Conservation (phyloP, 2,888 invertebrate genomes). For the Epirrhoe tristata region DNA sequence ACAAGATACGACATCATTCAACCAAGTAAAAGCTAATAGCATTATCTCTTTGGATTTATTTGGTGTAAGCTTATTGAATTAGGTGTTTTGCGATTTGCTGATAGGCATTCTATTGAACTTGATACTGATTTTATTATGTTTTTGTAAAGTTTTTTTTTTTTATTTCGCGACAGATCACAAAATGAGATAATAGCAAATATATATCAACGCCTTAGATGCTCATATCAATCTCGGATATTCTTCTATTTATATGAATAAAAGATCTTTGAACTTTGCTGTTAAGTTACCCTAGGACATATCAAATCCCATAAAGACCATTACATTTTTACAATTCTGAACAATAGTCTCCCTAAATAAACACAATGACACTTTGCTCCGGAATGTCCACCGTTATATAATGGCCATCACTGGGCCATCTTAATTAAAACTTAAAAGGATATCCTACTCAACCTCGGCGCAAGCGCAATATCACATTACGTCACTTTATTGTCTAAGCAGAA, state of each 20-base stretch:
- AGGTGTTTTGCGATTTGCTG: constrained; percentile 41
- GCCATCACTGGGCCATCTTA: constrained; percentile 19
- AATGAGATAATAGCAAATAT: neutral
- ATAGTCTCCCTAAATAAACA: constrained; percentile 22
- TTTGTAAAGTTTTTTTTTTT: constrained; percentile 4
- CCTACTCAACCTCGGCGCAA: constrained; percentile 43
- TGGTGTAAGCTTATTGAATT: constrained; percentile 37
- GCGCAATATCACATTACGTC: constrained; percentile 25
- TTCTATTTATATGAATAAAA: too few relatives aligned
- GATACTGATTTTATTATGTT: constrained; percentile 10
- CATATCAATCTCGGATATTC: too few relatives aligned
- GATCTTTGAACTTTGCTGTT: too few relatives aligned
- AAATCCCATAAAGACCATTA: neutral
- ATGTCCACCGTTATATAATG: constrained; percentile 27
- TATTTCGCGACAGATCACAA: neutral
- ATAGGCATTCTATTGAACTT: constrained; percentile 9
- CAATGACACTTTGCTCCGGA: constrained; percentile 22
- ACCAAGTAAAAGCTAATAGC: constrained; percentile 23
- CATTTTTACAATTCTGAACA: neutral
- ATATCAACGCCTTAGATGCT: neutral
- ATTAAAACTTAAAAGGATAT: constrained; percentile 44
- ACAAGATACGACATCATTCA: constrained; percentile 39
- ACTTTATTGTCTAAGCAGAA: constrained; percentile 17
- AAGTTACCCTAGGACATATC: neutral
- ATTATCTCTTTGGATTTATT: constrained; percentile 44